Conservation (phyloP, 2,888 invertebrate genomes). For the Fabriciana adippe region DNA sequence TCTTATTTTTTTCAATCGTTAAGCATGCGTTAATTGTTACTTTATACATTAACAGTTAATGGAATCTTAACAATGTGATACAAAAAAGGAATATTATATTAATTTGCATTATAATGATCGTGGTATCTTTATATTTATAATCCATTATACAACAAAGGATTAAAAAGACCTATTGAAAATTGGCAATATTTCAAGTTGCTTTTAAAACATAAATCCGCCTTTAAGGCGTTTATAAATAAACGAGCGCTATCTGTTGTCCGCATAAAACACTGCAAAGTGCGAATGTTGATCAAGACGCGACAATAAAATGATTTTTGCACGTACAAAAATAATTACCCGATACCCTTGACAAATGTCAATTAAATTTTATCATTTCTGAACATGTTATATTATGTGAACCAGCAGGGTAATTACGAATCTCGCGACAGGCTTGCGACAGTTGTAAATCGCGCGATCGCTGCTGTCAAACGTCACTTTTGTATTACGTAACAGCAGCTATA, state of each 20-base stretch:
- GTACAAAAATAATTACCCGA: conserved; percentile 35
- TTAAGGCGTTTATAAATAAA: conserved; percentile 33
- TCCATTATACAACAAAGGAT: conserved; percentile 15
- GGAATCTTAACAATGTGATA: too few relatives aligned
- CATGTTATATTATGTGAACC: conserved; percentile 32
- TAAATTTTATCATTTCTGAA: conserved; percentile 42
- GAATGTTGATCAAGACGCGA: conserved; percentile 30
- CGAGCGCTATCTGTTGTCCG: conserved; percentile 28
- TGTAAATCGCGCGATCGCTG: too few relatives aligned
- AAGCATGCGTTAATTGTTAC: not conserved
- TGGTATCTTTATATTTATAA: conserved; percentile 5
- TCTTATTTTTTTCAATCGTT: not conserved
- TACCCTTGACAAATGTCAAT: conserved; percentile 46
- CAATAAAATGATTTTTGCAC: conserved; percentile 32
- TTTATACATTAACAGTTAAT: not conserved
- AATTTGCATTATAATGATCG: too few relatives aligned
- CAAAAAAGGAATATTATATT: too few relatives aligned
- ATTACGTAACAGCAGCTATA: too few relatives aligned
- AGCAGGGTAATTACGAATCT: too few relatives aligned
- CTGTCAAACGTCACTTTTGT: too few relatives aligned
- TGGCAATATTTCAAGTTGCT: conserved; percentile 26
- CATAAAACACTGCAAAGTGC: conserved; percentile 38
- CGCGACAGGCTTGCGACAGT: too few relatives aligned
- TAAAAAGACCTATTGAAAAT: conserved; percentile 20
- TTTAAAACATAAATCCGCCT: conserved; percentile 36